Evolutionary conservation across 2,113 vertebrate genomes (phyloP).

Genomic region (Tonatia bakeri): DNA sequence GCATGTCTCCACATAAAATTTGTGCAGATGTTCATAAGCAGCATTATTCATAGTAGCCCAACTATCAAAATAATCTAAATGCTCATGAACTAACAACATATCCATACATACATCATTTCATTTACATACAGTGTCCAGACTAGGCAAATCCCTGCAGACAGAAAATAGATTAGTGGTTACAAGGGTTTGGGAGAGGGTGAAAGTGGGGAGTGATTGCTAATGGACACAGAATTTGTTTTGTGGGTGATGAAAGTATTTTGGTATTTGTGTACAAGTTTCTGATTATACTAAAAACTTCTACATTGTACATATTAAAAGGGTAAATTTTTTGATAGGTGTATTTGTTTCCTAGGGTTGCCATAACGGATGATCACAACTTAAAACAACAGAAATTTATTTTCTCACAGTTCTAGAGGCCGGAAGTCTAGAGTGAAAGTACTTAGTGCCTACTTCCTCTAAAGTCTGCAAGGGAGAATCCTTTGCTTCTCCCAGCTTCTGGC

Average conservation of each 20-base stretch:
- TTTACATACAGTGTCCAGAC: neutral
- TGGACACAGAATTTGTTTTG: neutral
- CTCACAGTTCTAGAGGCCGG: neutral
- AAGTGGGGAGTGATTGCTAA: neutral
- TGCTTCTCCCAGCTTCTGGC: neutral
- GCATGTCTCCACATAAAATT: neutral
- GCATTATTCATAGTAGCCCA: neutral
- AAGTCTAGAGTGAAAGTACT: neutral
- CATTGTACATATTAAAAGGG: neutral
- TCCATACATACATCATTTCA: neutral
- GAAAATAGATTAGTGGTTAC: neutral
- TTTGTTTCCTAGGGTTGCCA: neutral
- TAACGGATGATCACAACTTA: neutral
- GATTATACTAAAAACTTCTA: neutral
- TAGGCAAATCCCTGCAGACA: neutral
- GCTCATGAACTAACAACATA: neutral
- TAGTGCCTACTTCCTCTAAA: neutral
- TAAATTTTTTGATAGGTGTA: neutral
- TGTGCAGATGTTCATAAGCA: neutral
- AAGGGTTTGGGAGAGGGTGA: neutral
- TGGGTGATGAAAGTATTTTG: neutral
- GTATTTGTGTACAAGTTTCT: neutral
- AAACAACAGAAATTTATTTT: neutral
- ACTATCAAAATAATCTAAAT: neutral
- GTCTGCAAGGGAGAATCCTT: neutral